phyloP scores from a whole-genome alignment of 2,113 vertebrate species.

The Asarcornis scutulata region DNA sequence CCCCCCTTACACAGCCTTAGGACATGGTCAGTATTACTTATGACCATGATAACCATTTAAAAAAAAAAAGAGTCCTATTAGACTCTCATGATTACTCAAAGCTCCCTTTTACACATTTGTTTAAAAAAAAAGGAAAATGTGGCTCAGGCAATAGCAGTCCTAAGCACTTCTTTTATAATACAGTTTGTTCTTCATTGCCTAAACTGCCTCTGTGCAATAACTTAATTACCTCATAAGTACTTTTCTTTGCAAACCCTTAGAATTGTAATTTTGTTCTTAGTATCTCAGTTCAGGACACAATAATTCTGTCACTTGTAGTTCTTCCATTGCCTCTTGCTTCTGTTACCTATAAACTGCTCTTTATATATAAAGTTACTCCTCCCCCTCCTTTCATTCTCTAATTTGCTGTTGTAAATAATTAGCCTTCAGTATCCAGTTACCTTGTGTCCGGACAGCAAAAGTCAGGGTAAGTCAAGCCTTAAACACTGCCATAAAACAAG shows the following conservation, averaged over 20 bases:
- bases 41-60: background rate
- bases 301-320: background rate
- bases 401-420: conserved; percentile 38
- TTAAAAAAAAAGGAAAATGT: background rate
- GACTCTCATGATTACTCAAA: background rate
- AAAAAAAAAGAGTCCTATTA: background rate
- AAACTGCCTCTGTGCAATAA: background rate
- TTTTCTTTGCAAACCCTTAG: background rate
- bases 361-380: conserved; percentile 2
- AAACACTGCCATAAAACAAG: conserved; percentile 43
- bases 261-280: background rate
- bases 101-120: background rate
- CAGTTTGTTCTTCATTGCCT: background rate
- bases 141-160: background rate
- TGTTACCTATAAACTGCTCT: background rate
- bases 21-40: background rate
- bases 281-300: background rate
- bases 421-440: conserved; percentile 53
- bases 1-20: background rate
- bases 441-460: conserved; percentile 23
- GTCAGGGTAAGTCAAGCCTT: conserved; percentile 39
- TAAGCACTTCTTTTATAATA: background rate
- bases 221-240: background rate
- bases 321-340: background rate
- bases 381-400: background rate